Evolutionary conservation across 1,140 invertebrate species (phyloP), one percentile per base, ranked within the genome.

Genomic region (Leptonema lineaticorne): DNA sequence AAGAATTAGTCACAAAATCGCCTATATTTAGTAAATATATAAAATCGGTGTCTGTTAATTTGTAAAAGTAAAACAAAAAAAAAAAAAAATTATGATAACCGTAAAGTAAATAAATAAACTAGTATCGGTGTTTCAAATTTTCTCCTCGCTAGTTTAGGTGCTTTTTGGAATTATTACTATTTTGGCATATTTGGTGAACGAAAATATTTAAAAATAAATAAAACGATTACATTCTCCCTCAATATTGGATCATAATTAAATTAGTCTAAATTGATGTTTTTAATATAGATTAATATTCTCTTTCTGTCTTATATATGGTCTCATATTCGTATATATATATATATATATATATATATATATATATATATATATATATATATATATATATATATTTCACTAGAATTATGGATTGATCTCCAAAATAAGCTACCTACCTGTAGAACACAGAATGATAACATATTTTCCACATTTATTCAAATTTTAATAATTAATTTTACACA

Each of bases 41-140:
- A 66, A 37, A 69, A 48, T 73, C 48, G 71, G 71, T 73, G 71
- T 73, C 71, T 73, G 71, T 73, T 73, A 70, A n/a, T n/a, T n/a
- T n/a, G n/a, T n/a, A n/a, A n/a, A n/a, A n/a, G n/a, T n/a, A n/a
- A n/a, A n/a, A n/a, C n/a, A n/a, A n/a, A n/a, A n/a, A n/a, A n/a
- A n/a, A n/a, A n/a, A n/a, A n/a, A n/a, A n/a, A n/a, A n/a, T n/a
- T n/a, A n/a, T n/a, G n/a, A n/a, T n/a, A n/a, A n/a, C n/a, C n/a
- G n/a, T n/a, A n/a, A n/a, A n/a, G n/a, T n/a, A n/a, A n/a, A n/a
- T n/a, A n/a, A 67, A 56, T n/a, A 63, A 64, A 73, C 64, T 68
- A 53, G 37, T 72, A 63, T 73, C 59, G 71, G 68, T 73, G 71
- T 73, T 66, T 70, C 68, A 70, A 73, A 73, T 64, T 62, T 63